A percentile compares a stretch with the other conserved stretches of the same genome.
Conservation (phyloP, 2,797 vertebrate genomes). For the Leucoraja ocellata region DNA sequence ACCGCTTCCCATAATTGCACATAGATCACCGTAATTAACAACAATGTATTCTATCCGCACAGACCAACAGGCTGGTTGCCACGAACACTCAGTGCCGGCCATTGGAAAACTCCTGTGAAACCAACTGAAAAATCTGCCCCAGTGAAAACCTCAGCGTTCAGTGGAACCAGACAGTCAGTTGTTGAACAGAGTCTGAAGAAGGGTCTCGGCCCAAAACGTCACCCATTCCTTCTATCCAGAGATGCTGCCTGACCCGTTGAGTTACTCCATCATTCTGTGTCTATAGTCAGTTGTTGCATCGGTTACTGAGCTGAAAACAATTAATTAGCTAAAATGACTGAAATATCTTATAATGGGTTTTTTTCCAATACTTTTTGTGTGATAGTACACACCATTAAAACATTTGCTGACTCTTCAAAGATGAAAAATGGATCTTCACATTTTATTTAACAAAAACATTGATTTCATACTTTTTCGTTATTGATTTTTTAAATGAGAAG, state of each 20-base stretch:
- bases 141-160: background rate
- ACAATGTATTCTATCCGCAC: background rate
- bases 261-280: too few species aligned
- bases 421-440: too few species aligned
- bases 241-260: too few species aligned
- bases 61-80: background rate
- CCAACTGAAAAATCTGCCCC: background rate
- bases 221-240: too few species aligned
- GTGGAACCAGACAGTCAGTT: background rate
- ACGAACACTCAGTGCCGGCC: background rate
- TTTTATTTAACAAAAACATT: too few species aligned
- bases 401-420: too few species aligned
- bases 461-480: too few species aligned
- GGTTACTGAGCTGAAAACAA: background rate
- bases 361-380: too few species aligned
- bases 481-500: too few species aligned
- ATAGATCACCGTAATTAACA: slow-evolving; percentile 9
- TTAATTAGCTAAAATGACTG: background rate
- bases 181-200: background rate
- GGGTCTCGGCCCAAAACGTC: too few species aligned
- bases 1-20: background rate
- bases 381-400: too few species aligned
- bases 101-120: background rate
- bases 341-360: background rate
- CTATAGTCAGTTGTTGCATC: background rate